A percentile compares a stretch with the other conserved stretches of the same genome.
Evolutionary conservation across 2,113 vertebrate species (phyloP).

Genomic region (Aphyosemion australe): DNA sequence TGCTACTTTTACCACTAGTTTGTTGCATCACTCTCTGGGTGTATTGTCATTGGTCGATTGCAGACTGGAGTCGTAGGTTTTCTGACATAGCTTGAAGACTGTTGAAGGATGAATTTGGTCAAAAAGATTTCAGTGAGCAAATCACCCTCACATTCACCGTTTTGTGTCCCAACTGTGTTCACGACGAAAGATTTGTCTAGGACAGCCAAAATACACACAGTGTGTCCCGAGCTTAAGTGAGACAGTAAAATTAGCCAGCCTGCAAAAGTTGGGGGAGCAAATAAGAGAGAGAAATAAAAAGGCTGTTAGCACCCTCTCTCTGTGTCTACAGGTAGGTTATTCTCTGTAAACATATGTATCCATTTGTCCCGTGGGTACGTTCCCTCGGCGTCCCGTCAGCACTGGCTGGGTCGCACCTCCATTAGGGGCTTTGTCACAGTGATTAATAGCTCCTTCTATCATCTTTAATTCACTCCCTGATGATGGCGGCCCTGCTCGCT

Average conservation of each 20-base stretch:
- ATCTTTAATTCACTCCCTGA: constrained; percentile 99
- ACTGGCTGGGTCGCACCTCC: constrained; percentile 94
- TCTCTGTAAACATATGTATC: constrained; percentile 99
- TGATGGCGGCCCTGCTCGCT: constrained; percentile 96
- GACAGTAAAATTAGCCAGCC: not conserved
- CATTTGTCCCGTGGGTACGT: constrained; percentile 92
- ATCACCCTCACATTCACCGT: too few relatives aligned
- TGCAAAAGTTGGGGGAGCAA: not conserved
- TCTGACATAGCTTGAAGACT: too few relatives aligned
- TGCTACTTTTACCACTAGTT: too few relatives aligned
- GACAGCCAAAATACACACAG: too few relatives aligned
- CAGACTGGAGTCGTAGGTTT: too few relatives aligned
- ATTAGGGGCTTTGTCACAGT: constrained; percentile 99
- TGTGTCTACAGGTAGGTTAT: constrained; percentile 96
- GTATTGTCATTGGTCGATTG: too few relatives aligned
- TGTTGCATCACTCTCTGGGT: too few relatives aligned
- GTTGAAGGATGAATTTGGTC: too few relatives aligned
- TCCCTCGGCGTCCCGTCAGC: constrained; percentile 88
- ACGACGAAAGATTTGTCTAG: too few relatives aligned
- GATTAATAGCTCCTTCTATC: constrained; percentile 99
- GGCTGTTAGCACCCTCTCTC: not conserved
- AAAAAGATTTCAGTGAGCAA: too few relatives aligned
- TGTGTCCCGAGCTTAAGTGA: not conserved
- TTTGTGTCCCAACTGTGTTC: too few relatives aligned
- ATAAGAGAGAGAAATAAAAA: constrained; percentile 7